A percentile compares a stretch with the other conserved stretches of the same genome.
phyloP scores from a whole-genome alignment of 2,797 vertebrate genomes.

The Tamandua tetradactyla region DNA sequence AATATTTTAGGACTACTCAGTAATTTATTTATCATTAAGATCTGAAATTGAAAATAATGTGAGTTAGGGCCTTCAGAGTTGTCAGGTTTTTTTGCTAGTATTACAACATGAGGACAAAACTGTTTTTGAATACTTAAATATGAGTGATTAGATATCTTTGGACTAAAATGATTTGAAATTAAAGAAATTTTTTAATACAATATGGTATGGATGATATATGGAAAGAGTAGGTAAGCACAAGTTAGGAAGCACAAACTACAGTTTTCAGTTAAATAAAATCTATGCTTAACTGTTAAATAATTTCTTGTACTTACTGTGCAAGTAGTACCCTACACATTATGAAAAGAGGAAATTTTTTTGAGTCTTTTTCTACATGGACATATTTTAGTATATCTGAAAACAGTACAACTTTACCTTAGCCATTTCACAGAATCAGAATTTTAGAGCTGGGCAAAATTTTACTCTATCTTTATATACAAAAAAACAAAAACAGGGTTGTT shows the following conservation, averaged over 20 bases:
- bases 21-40: neutral
- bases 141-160: neutral
- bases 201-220: neutral
- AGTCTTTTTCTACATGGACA: neutral
- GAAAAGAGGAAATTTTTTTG: slow-evolving; percentile 8
- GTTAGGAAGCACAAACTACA: neutral
- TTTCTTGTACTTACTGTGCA: neutral
- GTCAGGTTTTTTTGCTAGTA: slow-evolving; percentile 27
- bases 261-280: slow-evolving; percentile 49
- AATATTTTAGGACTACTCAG: neutral
- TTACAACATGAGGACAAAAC: neutral
- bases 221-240: neutral
- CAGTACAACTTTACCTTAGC: neutral
- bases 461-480: neutral
- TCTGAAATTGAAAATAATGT: slow-evolving; percentile 35
- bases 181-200: slow-evolving; percentile 19
- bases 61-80: neutral
- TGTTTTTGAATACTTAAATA: slow-evolving; percentile 23
- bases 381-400: slow-evolving; percentile 20
- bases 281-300: neutral
- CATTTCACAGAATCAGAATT: neutral
- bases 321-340: slow-evolving; percentile 23
- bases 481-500: neutral
- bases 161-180: slow-evolving; percentile 48
- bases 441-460: neutral